Percentiles rank a stretch among this genome's conserved stretches.
Evolutionary conservation across 2,888 invertebrate species (phyloP).

Genomic region (Teleiodes luculella): DNA sequence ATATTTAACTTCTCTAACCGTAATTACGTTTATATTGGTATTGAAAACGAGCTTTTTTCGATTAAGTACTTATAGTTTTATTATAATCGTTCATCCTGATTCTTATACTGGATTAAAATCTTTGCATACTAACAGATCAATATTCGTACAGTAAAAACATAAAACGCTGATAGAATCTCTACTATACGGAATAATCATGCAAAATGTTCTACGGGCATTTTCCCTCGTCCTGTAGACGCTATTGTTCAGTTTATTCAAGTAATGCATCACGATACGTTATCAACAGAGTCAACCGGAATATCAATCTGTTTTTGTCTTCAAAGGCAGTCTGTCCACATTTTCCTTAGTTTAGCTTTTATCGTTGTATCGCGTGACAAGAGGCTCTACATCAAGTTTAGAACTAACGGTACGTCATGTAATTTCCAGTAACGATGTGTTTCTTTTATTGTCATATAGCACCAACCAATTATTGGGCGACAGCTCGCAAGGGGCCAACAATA

Average conservation of each 20-base stretch:
- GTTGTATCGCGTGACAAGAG: slow-evolving; percentile 63
- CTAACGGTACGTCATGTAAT: slow-evolving; percentile 70
- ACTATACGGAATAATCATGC: no score
- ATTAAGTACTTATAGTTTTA: no score
- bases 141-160: no score
- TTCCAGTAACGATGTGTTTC: slow-evolving; percentile 71
- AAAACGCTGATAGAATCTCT: no score
- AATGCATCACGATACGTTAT: slow-evolving; percentile 25
- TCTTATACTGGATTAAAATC: no score
- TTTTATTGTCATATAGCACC: slow-evolving; percentile 61
- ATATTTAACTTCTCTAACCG: neutral
- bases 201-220: neutral
- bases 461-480: slow-evolving; percentile 23
- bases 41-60: no score
- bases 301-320: slow-evolving; percentile 36
- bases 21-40: no score
- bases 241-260: slow-evolving; percentile 13
- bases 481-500: slow-evolving; percentile 22
- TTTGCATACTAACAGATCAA: no score
- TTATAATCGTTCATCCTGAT: no score
- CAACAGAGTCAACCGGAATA: slow-evolving; percentile 25
- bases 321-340: slow-evolving; percentile 33
- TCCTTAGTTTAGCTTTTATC: slow-evolving; percentile 55
- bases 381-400: slow-evolving; percentile 57
- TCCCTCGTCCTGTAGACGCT: neutral